Conservation (phyloP, 2,797 vertebrate species). For the Sarcoramphus papa region DNA sequence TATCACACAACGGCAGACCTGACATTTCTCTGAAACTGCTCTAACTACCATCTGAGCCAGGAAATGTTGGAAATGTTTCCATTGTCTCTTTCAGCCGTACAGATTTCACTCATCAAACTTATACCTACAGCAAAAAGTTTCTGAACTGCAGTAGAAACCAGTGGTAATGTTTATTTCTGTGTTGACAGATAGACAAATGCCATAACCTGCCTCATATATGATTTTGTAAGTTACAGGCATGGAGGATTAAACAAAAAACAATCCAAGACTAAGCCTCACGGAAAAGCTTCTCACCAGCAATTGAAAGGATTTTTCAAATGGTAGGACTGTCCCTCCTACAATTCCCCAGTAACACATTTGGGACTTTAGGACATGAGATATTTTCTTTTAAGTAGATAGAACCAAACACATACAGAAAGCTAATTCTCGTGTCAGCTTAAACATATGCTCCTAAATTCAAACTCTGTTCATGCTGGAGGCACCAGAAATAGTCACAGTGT, state of each 20-base stretch:
- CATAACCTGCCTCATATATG: background rate
- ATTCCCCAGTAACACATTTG: background rate
- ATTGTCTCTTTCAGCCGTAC: background rate
- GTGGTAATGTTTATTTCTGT: constrained; percentile 19
- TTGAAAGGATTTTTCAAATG: background rate
- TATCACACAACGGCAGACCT: background rate
- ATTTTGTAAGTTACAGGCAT: background rate
- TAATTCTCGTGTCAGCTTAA: background rate
- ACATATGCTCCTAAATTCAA: background rate
- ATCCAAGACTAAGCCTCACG: background rate
- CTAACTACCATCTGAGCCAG: background rate
- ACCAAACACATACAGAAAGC: background rate
- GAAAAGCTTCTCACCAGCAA: background rate
- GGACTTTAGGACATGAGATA: background rate
- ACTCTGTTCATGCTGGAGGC: background rate
- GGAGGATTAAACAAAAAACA: background rate
- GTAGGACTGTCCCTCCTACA: background rate
- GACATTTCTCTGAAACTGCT: constrained; percentile 28
- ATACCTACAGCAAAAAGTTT: background rate
- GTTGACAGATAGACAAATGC: constrained; percentile 29
- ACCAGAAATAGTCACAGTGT: background rate
- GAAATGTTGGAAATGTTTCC: constrained; percentile 22
- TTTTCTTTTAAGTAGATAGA: constrained; percentile 8
- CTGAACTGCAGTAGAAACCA: background rate
- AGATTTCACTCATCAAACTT: constrained; percentile 3